Percentiles rank a stretch among this genome's conserved stretches.
Evolutionary conservation across 1,140 invertebrate genomes (phyloP).

Genomic region (Sycophila sp.): DNA sequence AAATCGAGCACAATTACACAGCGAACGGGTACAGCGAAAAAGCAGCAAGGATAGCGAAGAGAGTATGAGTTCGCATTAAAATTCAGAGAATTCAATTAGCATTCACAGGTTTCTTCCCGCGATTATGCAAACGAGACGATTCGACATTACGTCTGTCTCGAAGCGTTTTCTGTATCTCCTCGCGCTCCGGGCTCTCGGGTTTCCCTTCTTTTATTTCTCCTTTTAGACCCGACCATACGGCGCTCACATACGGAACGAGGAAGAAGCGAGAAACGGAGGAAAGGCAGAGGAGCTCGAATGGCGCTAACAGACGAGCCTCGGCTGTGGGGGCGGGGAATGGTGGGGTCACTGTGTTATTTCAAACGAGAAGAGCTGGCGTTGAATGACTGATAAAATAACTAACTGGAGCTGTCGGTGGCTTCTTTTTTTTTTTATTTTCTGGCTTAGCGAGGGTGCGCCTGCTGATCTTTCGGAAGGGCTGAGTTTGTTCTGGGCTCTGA

Average conservation of each 20-base stretch:
- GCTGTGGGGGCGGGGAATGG: too few species aligned
- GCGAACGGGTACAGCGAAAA: not conserved
- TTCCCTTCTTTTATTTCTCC: constrained; percentile 11
- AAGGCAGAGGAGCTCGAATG: not conserved
- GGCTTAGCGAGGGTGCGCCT: not conserved
- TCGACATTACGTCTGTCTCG: constrained; percentile 14
- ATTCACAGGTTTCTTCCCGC: constrained; percentile 3
- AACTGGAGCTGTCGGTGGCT: constrained; percentile 25
- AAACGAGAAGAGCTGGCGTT: constrained; percentile 10
- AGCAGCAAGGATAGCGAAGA: not conserved
- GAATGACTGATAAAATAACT: constrained; percentile 40
- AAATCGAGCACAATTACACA: constrained; percentile 25
- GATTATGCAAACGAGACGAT: constrained; percentile 35
- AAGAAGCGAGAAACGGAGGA: not conserved
- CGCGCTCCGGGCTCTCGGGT: too few species aligned
- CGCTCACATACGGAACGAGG: not conserved
- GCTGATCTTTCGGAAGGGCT: constrained; percentile 3
- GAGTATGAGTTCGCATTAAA: not conserved
- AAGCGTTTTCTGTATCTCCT: not conserved
- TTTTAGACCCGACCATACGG: too few species aligned
- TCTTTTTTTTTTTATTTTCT: constrained; percentile 17
- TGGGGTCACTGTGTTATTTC: constrained; percentile 23
- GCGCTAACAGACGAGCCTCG: constrained; percentile 8
- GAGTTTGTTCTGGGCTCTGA: too few species aligned
- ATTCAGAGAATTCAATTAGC: constrained; percentile 40